Percentiles rank a stretch among this genome's conserved stretches.
Evolutionary conservation across 2,888 invertebrate species (phyloP).

Genomic region (Thalpophila matura): DNA sequence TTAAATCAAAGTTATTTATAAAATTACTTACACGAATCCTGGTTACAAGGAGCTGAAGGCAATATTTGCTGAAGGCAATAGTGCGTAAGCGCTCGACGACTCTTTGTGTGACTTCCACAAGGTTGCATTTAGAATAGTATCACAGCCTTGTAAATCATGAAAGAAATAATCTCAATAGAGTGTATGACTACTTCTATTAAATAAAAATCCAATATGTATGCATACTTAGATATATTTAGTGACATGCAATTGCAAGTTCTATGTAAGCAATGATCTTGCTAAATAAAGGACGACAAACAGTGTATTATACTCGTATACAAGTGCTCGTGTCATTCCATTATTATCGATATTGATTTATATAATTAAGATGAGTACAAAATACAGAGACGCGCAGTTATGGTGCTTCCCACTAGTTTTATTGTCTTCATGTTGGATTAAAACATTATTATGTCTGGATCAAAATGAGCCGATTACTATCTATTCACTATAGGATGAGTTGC

Average conservation of each 20-base stretch:
- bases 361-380: constrained; percentile 50
- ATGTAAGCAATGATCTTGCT: constrained; percentile 58
- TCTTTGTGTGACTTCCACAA: constrained; percentile 13
- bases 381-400: constrained; percentile 41
- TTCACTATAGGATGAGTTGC: constrained; percentile 42
- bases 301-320: constrained; percentile 66
- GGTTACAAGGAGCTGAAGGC: background rate
- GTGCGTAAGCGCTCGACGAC: constrained; percentile 30
- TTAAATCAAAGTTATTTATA: background rate
- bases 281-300: constrained; percentile 58
- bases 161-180: constrained; percentile 10
- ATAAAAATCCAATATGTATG: constrained; percentile 67
- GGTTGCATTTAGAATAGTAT: constrained; percentile 8
- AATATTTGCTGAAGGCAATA: background rate
- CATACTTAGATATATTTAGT: constrained; percentile 64
- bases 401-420: constrained; percentile 55
- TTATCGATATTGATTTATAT: constrained; percentile 39
- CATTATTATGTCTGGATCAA: constrained; percentile 16
- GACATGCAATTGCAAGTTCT: constrained; percentile 65
- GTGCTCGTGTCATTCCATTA: constrained; percentile 51
- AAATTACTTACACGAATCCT: constrained; percentile 10
- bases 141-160: constrained; percentile 10
- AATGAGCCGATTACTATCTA: constrained; percentile 23
- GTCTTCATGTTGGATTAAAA: constrained; percentile 27
- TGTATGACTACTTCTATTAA: constrained; percentile 57